These are phyloP conservation scores for Chlorops oryzae DNA, from an alignment of 1,140 invertebrate species.

Conservation along the genomic window DNA sequence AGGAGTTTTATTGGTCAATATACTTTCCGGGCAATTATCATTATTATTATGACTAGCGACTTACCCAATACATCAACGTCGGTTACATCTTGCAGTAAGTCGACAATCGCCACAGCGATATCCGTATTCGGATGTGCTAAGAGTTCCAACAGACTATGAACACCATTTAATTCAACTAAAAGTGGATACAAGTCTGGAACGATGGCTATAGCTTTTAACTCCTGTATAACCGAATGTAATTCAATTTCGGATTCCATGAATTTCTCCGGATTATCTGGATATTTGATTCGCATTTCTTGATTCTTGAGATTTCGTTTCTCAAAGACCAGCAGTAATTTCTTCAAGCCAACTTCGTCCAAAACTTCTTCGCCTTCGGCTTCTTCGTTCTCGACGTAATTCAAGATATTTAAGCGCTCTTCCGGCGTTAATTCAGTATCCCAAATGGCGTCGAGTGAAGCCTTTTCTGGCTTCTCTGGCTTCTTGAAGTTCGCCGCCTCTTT, in stretches of 20 bases:
- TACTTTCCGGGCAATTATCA: background rate
- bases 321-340: slow-evolving; percentile 84
- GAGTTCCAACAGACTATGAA: slow-evolving; percentile 87
- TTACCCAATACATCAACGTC: slow-evolving; percentile 81
- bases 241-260: slow-evolving; percentile 99
- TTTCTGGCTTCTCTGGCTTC: slow-evolving; percentile 39
- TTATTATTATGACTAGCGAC: background rate
- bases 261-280: slow-evolving; percentile 93
- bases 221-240: slow-evolving; percentile 84
- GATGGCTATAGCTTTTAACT: slow-evolving; percentile 90
- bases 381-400: slow-evolving; percentile 76
- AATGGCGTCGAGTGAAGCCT: slow-evolving; percentile 13
- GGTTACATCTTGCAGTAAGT: slow-evolving; percentile 86
- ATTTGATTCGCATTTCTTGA: slow-evolving; percentile 98
- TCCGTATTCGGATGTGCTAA: slow-evolving; percentile 96
- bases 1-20: background rate
- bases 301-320: slow-evolving; percentile 93
- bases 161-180: slow-evolving; percentile 80
- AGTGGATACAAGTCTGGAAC: slow-evolving; percentile 92
- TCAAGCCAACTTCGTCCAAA: slow-evolving; percentile 81
- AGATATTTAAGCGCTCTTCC: slow-evolving; percentile 71
- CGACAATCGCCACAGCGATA: slow-evolving; percentile 74
- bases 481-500: slow-evolving; percentile 47
- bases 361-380: slow-evolving; percentile 67
- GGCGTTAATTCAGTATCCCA: slow-evolving; percentile 54